These are phyloP conservation scores for Saccopteryx leptura DNA, from an alignment of 2,113 vertebrate genomes.

Conservation along the genomic window DNA sequence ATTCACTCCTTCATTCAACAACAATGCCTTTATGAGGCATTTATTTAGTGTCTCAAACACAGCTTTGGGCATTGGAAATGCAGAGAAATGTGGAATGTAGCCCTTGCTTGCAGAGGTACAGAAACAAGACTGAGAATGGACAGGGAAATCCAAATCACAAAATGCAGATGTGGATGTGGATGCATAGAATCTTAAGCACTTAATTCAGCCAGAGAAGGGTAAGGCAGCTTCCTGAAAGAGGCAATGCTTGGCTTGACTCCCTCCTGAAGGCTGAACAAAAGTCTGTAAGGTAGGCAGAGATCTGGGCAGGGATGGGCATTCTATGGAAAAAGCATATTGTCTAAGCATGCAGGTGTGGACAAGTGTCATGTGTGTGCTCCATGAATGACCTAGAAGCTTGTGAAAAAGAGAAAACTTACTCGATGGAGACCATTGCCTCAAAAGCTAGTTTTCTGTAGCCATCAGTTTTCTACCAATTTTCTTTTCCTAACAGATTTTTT, in stretches of 20 bases:
- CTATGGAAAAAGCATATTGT: neutral
- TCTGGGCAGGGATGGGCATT: neutral
- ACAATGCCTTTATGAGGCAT: neutral
- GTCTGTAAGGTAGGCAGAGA: neutral
- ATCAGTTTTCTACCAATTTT: neutral
- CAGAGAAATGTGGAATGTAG: neutral
- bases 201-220: neutral
- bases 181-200: fast-evolving
- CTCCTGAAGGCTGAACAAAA: neutral
- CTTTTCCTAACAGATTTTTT: neutral
- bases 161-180: neutral
- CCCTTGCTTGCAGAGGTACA: neutral
- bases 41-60: neutral
- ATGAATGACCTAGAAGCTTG: neutral
- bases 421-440: neutral
- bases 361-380: neutral
- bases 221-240: neutral
- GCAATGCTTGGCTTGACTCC: neutral
- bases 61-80: neutral
- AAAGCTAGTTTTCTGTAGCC: neutral
- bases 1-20: neutral
- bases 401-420: neutral
- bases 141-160: no score
- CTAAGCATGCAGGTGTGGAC: neutral
- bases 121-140: neutral